Evolutionary conservation across 2,888 invertebrate species (phyloP), one percentile per base, ranked within the genome.

Genomic region (Yponomeuta sedellus): DNA sequence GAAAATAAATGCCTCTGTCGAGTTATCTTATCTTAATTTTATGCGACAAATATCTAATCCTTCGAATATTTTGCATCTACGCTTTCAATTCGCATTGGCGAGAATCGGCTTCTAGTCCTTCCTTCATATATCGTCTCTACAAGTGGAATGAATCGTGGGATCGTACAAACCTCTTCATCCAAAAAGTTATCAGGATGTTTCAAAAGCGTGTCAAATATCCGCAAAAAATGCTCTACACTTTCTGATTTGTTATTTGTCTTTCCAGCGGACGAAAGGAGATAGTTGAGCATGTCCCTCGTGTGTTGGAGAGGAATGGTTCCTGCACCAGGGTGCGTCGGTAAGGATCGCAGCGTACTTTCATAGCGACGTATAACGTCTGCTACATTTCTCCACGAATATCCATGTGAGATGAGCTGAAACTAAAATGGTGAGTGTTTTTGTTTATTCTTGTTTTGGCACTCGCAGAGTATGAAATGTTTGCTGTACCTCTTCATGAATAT

Each of bases 121-220:
- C 28, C 28, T 28, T 28, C 22, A 8, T 39, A 34, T 4, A 22
- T n/a, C n/a, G n/a, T 44, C 11, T 39, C 11, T 8, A 10, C 2
- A 59, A 12, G 22, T 59, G 25, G 16, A 52, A 4, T 16, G 16
- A 52, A 16, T 12, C 16, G n/a, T 19, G 0, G 62, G 57, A 61
- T n/a, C 10, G 16, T n/a, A 78, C 88, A 81, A 80, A 96, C 96
- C 93, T 94, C 93, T 82, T 94, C 94, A 84, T 94, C 94, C 68
- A 95, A 92, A 72, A 96, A 92, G 12, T 96, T 94, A 74, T 94
- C 92, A 44, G 93, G 92, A 72, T 89, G 83, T 69, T 81, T 84
- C 61, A 91, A 70, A 57, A 91, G 71, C 10, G 78, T 82, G 44
- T 90, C 87, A 64, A 79, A 89, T 52, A 90, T 93, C 74, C 92